Evolutionary conservation across 2,113 vertebrate genomes (phyloP), one percentile per base, ranked within the genome.

Genomic region (Balaeniceps rex): DNA sequence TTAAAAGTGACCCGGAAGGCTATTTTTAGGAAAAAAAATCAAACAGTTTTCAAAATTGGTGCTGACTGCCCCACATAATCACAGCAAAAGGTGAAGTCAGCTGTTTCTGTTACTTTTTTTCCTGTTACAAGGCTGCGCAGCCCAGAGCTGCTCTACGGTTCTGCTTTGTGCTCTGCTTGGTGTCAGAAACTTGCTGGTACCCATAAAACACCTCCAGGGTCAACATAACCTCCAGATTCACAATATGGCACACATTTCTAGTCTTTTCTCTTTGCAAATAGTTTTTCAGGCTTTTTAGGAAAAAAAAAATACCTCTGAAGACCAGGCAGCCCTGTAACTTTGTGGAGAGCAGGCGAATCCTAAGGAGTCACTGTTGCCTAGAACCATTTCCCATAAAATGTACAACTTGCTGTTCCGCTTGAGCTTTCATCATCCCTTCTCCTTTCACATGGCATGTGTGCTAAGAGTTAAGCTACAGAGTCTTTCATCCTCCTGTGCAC

Each of bases 11-110:
- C 92, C 96, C 4, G 0, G 72, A 95, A 96, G 90, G 96, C 55
- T 97, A 97, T 97, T 96, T 94, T 97, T 95, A 96, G 95, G 86
- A 65, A 94, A 91, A 94, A 97, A 97, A 90, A 85, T 89, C 91
- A 96, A 96, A 83, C 93, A 33, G 85, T 88, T 94, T 96, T 97
- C 89, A 87, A 93, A 97, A 98, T 86, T 74, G 84, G 65, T 95
- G 80, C 93, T 97, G 96, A 97, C 96, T 96, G 95, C 81, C 92
- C 94, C 96, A 97, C 68, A 95, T 97, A 95, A 90, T 71, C 90
- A 68, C 33, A 86, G 66, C 47, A 83, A 97, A 97, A 96, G 77
- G 16, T 83, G 38, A 95, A 97, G 89, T 97, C 94, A 97, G 97
- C 93, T 68, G 17, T 96, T 98, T 95, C 61, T 95, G 40, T 17